Base-by-base conservation (phyloP, 2,113 vertebrate genomes). In the Xiphorhynchus elegans region DNA sequence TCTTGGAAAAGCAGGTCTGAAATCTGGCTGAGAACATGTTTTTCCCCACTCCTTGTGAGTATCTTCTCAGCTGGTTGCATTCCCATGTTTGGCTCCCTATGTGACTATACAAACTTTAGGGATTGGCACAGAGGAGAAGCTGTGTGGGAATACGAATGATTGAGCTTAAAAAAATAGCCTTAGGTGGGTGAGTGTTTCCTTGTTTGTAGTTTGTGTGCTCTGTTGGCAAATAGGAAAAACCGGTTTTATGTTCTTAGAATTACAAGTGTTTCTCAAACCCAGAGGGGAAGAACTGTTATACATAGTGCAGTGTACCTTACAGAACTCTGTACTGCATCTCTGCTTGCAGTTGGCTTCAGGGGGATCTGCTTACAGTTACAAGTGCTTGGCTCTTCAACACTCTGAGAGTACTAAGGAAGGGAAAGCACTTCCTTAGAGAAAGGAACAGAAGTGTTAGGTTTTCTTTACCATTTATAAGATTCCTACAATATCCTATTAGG, bases 341-440 rank as follows among this genome's bases (percentile, higher is more conserved):
- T 91, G 42, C 67, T 87, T 91, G 84, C 31, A 29, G 21, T 49
- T 85, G 75, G 29, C 68, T 84, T 90, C 47, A 39, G 82, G 82
- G 77, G 66, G 33, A 31, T 73, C 29, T 93, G 21, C 74, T 66
- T 74, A 10, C 7, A 16, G 47, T 40, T 72, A 47, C 4, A 29
- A 40, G 21, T 50, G 16, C 39, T 85, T 82, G 39, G 25, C 56
- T 95, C 70, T 16, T 75, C 19, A 63, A 15, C 25, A 3, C 17
- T 63, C 42, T 40, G 49, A 50, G 15, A 64, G 10, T 85, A 17
- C 10, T 72, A 78, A 84, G n/a, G 31, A 82, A 55, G 17, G 39
- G 52, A 73, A 39, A 79, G 49, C 17, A 15, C 55, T 58, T 69
- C 8, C 12, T 70, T 49, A 17, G 40, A 47, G 28, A 29, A 52